A percentile compares a stretch with the other conserved stretches of the same genome.
Evolutionary conservation across 2,888 invertebrate genomes (phyloP).

Genomic region (Nomada lathburiana): DNA sequence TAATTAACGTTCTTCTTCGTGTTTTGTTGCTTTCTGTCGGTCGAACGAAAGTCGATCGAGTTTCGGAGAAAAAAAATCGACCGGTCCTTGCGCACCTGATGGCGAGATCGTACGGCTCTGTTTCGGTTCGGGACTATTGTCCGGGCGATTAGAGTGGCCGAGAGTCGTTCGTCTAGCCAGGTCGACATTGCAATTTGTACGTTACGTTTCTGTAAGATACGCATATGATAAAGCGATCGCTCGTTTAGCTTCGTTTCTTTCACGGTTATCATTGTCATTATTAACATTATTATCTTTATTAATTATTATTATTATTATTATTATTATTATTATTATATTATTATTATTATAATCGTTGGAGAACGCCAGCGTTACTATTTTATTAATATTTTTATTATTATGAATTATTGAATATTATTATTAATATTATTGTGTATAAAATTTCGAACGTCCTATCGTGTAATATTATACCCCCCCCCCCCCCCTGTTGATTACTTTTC

Average conservation of each 20-base stretch:
- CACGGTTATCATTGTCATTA: constrained; percentile 57
- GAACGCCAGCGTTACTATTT: constrained; percentile 59
- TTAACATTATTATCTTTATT: constrained; percentile 49
- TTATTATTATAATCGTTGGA: constrained; percentile 66
- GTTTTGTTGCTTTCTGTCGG: constrained; percentile 49
- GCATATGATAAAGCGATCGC: constrained; percentile 42
- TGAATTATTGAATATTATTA: constrained; percentile 65
- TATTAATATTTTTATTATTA: constrained; percentile 67
- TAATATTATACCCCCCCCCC: constrained; percentile 75
- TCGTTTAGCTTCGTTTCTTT: constrained; percentile 48
- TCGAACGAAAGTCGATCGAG: constrained; percentile 36
- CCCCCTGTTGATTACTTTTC: constrained; percentile 78
- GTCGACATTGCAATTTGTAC: constrained; percentile 29
- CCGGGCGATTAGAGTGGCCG: neutral
- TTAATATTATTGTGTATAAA: constrained; percentile 78
- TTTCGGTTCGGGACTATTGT: constrained; percentile 39
- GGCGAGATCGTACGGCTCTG: constrained; percentile 30
- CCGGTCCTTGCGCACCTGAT: constrained; percentile 30
- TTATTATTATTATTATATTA: constrained; percentile 64
- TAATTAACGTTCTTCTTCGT: constrained; percentile 74
- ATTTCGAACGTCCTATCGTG: constrained; percentile 76
- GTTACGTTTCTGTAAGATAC: constrained; percentile 63
- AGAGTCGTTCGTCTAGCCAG: constrained; percentile 13
- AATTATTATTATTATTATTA: constrained; percentile 56
- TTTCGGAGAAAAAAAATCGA: constrained; percentile 51